Base-by-base conservation (phyloP, 2,888 invertebrate species). In the Chrysopilus asiliformis region DNA sequence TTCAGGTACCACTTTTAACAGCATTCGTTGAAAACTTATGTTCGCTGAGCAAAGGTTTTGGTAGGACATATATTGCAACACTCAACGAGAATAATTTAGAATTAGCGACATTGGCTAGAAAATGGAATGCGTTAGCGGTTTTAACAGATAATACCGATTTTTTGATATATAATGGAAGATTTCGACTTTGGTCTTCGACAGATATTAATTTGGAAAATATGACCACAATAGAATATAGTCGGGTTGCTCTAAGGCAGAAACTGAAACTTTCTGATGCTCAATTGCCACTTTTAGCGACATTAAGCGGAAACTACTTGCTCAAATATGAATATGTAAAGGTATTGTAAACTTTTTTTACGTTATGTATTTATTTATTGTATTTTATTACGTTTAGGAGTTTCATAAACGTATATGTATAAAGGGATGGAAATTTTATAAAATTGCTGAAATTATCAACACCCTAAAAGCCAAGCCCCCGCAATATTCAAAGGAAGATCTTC, bases 71-170 rank as follows among this genome's bases (percentile, higher is more conserved):
- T 3, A 18, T 36, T 4, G 6, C 36, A 4, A 24, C 18, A 6
- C 15, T 34, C 3, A 34, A 38, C n/a, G 45, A 45, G 16, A 43
- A 44, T 34, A 44, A 44, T 32, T 9, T 34, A n/a, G 43, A 43
- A 28, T 34, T 44, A 8, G 43, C 43, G 2, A 14, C 33, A n/a
- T 36, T 35, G 28, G 45, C 45, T 8, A 34, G 16, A 4, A n/a
- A 15, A 24, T 30, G 35, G 18, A 16, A 29, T 2, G 45, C 42
- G 7, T 19, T 45, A 10, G 45, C 44, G 6, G 24, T 45, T 7
- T 19, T 45, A 3, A 36, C 45, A 4, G 20, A 40, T 17, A 43
- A 45, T 32, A 34, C 43, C 2, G 42, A 44, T 33, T 45, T 41
- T 26, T 18, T 45, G 2, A 43, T 45, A 10, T 45, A 31, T 27